phyloP scores from a whole-genome alignment of 1,140 invertebrate species.

The Maniola jurtina region DNA sequence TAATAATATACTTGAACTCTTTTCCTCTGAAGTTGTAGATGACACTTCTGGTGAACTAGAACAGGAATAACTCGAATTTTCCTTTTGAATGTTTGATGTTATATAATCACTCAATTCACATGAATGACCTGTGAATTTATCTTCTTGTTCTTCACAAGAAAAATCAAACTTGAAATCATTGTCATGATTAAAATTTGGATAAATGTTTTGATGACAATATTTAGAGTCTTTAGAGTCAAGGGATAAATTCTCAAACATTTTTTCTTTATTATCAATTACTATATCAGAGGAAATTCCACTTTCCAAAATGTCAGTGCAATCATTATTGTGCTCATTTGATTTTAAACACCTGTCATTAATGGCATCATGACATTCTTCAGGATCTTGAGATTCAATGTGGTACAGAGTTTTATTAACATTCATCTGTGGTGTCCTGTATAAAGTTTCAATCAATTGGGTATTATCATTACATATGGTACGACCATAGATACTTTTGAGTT shows the following conservation, averaged over 20 bases:
- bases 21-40: conserved; percentile 72
- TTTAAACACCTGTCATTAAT: conserved; percentile 7
- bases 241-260: conserved; percentile 24
- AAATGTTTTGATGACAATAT: not conserved
- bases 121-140: conserved; percentile 34
- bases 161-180: not conserved
- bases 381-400: conserved; percentile 50
- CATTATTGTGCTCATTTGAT: conserved; percentile 2
- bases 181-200: not conserved
- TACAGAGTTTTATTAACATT: conserved; percentile 59
- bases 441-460: conserved; percentile 53
- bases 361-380: conserved; percentile 12
- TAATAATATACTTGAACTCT: conserved; percentile 56
- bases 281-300: not conserved
- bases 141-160: conserved; percentile 24
- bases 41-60: conserved; percentile 70
- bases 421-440: conserved; percentile 63
- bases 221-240: not conserved
- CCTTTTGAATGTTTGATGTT: conserved; percentile 37
- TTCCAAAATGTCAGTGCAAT: not conserved
- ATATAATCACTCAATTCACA: conserved; percentile 51
- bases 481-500: conserved; percentile 58
- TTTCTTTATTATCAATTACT: conserved; percentile 28
- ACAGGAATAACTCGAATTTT: conserved; percentile 32
- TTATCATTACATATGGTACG: conserved; percentile 51